A percentile compares a stretch with the other conserved stretches of the same genome.
phyloP scores from a whole-genome alignment of 2,888 invertebrate species.

The Eupeodes latifasciatus region DNA sequence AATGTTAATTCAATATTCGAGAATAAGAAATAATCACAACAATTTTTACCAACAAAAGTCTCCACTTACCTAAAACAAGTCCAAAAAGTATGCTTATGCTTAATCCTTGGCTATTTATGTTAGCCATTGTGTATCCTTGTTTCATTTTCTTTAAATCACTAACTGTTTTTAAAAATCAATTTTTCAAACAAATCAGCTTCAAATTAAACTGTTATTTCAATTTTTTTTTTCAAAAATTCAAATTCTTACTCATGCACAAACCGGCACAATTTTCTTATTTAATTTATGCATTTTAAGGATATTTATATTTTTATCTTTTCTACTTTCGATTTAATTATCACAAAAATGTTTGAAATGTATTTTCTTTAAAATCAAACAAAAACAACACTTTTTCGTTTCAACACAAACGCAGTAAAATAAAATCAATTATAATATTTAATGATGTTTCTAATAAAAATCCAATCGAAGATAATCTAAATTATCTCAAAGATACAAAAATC shows the following conservation, averaged over 20 bases:
- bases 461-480: constrained; percentile 1
- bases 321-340: not conserved
- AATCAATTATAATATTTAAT: too few relatives aligned
- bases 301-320: not conserved
- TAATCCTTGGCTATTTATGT: constrained; percentile 47
- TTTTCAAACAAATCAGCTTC: not conserved
- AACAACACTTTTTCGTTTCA: not conserved
- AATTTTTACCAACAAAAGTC: not conserved
- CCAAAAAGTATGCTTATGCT: constrained; percentile 38
- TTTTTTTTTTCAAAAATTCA: not conserved
- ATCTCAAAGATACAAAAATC: constrained; percentile 1
- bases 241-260: constrained; percentile 1
- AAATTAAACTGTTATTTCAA: not conserved
- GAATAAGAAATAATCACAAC: too few relatives aligned
- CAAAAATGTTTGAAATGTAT: constrained; percentile 13
- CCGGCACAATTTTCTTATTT: not conserved
- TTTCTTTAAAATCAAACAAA: not conserved
- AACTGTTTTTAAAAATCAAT: constrained; percentile 14
- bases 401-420: not conserved
- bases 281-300: constrained; percentile 13
- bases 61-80: constrained; percentile 51
- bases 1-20: too few relatives aligned
- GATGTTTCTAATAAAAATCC: not conserved
- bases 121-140: constrained; percentile 48
- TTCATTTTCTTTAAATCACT: not conserved